Conservation (phyloP, 2,888 invertebrate genomes). For the Eristalinus sepulchralis region DNA sequence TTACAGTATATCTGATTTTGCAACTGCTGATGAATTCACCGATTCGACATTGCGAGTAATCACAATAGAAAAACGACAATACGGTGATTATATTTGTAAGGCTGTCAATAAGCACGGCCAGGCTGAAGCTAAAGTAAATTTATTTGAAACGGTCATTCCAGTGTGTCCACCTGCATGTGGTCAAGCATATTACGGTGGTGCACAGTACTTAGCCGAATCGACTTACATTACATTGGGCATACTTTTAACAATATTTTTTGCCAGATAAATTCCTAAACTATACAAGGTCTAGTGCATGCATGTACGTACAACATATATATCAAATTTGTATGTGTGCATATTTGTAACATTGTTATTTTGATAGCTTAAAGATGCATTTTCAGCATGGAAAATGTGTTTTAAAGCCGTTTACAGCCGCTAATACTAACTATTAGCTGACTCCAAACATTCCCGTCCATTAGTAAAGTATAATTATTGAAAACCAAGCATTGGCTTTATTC, state of each 20-base stretch:
- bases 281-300: neutral
- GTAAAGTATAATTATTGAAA: neutral
- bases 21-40: conserved; percentile 95
- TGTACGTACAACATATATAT: neutral
- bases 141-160: conserved; percentile 94
- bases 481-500: neutral
- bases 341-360: conserved; percentile 27
- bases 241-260: conserved; percentile 81
- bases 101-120: conserved; percentile 94
- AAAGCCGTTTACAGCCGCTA: neutral
- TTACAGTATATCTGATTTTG: conserved; percentile 94
- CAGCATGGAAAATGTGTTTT: neutral
- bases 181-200: conserved; percentile 79
- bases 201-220: conserved; percentile 76
- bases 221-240: conserved; percentile 82
- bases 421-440: neutral
- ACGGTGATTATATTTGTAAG: conserved; percentile 91
- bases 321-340: neutral
- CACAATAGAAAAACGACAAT: conserved; percentile 94
- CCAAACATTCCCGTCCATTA: neutral
- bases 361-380: conserved; percentile 32
- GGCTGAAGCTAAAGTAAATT: conserved; percentile 89
- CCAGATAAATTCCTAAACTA: conserved; percentile 76
- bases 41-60: conserved; percentile 94
- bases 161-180: conserved; percentile 96